Evolutionary conservation across 2,888 invertebrate genomes (phyloP).

Genomic region (Molorchus minor): DNA sequence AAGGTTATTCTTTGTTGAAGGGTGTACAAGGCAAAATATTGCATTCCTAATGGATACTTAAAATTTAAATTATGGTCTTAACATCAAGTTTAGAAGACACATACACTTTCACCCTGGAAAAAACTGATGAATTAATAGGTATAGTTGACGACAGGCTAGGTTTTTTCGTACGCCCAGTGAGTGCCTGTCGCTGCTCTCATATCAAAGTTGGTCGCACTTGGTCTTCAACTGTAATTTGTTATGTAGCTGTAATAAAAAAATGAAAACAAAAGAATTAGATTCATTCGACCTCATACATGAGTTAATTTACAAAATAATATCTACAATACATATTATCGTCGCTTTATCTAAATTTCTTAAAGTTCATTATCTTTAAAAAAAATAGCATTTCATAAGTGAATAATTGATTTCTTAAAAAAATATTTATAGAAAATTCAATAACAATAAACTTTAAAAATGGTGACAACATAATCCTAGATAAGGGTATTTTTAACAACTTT

Average conservation of each 20-base stretch:
- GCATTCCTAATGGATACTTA: too few species aligned
- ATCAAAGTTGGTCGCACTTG: slow-evolving; percentile 14
- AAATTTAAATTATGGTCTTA: slow-evolving; percentile 5
- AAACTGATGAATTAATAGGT: slow-evolving; percentile 34
- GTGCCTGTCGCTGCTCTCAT: slow-evolving; percentile 16
- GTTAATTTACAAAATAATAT: slow-evolving; percentile 10
- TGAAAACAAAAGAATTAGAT: slow-evolving; percentile 53
- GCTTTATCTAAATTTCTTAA: slow-evolving; percentile 14
- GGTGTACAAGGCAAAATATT: too few species aligned
- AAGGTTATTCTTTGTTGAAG: too few species aligned
- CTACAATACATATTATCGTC: slow-evolving; percentile 1
- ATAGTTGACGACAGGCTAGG: slow-evolving; percentile 30
- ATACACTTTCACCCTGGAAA: slow-evolving; percentile 32
- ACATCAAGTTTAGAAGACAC: slow-evolving; percentile 32
- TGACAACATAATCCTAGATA: not conserved
- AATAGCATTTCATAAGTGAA: too few species aligned
- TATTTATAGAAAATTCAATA: not conserved
- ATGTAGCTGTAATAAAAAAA: slow-evolving; percentile 59
- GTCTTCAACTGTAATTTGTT: slow-evolving; percentile 37
- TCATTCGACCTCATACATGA: slow-evolving; percentile 25
- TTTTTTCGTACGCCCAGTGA: slow-evolving; percentile 18
- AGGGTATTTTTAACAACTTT: not conserved
- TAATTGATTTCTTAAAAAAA: too few species aligned
- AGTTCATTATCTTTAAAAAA: too few species aligned
- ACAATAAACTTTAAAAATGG: slow-evolving; percentile 1